Conservation (phyloP, 1,140 invertebrate species). For the Drosophila seguyi region DNA sequence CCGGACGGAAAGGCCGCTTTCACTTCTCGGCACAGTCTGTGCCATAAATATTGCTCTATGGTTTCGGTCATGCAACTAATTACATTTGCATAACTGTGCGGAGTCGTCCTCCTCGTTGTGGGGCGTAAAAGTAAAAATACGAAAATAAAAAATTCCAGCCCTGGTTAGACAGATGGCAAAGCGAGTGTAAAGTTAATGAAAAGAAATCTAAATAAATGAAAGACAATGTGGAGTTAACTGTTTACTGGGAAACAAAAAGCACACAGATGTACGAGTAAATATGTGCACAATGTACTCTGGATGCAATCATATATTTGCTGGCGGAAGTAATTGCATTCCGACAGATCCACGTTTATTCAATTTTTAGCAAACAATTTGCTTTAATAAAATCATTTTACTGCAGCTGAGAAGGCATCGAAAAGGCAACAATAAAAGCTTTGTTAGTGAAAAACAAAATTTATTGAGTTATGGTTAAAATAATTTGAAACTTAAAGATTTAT, state of each 20-base stretch:
- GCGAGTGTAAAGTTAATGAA: constrained; percentile 51
- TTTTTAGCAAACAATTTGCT: constrained; percentile 20
- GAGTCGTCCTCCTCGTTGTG: constrained; percentile 11
- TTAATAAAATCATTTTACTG: constrained; percentile 13
- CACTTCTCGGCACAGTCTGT: constrained; percentile 68
- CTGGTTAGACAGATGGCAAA: constrained; percentile 44
- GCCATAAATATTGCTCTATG: constrained; percentile 82
- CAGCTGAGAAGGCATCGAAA: not conserved
- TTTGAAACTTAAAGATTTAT: not conserved
- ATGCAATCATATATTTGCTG: constrained; percentile 16
- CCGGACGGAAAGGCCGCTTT: constrained; percentile 47
- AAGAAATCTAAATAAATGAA: constrained; percentile 58
- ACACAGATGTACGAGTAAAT: constrained; percentile 1
- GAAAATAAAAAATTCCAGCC: constrained; percentile 33
- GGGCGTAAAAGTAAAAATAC: constrained; percentile 31
- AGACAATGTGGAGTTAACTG: constrained; percentile 35
- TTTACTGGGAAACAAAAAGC: constrained; percentile 15
- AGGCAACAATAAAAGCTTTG: not conserved
- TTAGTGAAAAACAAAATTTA: not conserved
- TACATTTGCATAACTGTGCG: constrained; percentile 77
- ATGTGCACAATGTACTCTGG: not conserved
- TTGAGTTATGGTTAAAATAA: not conserved
- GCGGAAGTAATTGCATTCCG: constrained; percentile 19
- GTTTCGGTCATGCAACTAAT: constrained; percentile 81
- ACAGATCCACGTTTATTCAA: constrained; percentile 9